Conservation (phyloP, 2,113 vertebrate species). For the Tinamus guttatus region DNA sequence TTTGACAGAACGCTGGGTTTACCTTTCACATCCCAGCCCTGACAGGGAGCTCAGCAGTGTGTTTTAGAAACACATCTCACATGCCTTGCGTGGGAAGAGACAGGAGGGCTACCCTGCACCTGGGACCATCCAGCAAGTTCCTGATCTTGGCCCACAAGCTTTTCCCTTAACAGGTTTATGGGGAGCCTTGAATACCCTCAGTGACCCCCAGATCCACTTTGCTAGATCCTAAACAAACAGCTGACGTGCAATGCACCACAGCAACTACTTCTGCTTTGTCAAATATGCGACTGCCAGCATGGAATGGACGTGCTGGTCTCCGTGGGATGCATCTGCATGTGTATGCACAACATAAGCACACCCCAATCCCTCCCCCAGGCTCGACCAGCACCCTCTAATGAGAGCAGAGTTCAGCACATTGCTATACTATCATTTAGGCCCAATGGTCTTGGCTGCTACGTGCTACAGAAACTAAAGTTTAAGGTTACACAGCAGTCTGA, state of each 20-base stretch:
- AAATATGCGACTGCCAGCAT: background rate
- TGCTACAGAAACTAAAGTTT: background rate
- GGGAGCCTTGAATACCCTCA: background rate
- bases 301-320: background rate
- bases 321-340: background rate
- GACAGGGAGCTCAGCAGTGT: background rate
- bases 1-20: background rate
- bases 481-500: background rate
- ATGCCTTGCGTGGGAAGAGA: background rate
- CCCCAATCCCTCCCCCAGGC: background rate
- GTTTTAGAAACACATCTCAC: background rate
- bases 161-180: background rate
- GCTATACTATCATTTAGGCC: background rate
- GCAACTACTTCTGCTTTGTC: background rate
- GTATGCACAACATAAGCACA: fast-evolving
- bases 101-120: background rate
- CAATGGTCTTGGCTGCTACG: background rate
- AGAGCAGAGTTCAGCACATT: background rate
- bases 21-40: background rate
- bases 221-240: background rate
- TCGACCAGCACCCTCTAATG: background rate
- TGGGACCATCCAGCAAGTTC: background rate
- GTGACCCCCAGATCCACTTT: background rate
- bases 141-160: background rate
- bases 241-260: fast-evolving